Evolutionary conservation across 2,797 vertebrate genomes (phyloP).

Genomic region (Pseudotriccus pelzelni): DNA sequence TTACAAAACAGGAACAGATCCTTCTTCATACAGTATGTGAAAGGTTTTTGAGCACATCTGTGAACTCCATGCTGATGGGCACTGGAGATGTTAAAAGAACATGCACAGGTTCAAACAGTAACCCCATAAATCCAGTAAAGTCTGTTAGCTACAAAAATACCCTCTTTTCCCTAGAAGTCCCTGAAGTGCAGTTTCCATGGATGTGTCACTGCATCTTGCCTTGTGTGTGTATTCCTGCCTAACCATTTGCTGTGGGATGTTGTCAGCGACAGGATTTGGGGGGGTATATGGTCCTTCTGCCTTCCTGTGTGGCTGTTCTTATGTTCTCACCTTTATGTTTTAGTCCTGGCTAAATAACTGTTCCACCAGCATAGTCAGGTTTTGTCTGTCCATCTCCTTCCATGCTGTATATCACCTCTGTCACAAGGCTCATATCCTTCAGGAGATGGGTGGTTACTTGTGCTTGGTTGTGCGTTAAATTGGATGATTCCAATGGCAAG

Average conservation of each 20-base stretch:
- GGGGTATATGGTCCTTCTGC: not conserved
- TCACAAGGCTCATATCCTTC: not conserved
- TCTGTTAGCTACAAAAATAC: not conserved
- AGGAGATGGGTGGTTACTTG: not conserved
- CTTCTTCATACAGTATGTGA: not conserved
- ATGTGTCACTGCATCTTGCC: not conserved
- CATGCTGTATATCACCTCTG: not conserved
- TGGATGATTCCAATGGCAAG: not conserved
- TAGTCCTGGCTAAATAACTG: not conserved
- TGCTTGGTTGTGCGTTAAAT: constrained; percentile 12
- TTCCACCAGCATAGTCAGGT: not conserved
- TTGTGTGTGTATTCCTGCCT: not conserved
- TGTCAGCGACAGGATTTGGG: not conserved
- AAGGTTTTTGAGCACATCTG: not conserved
- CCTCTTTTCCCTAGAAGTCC: not conserved
- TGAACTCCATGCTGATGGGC: not conserved
- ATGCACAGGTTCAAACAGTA: not conserved
- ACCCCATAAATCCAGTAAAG: not conserved
- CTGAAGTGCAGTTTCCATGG: not conserved
- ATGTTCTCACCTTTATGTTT: not conserved
- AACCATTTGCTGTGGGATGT: not conserved
- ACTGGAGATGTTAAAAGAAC: not conserved
- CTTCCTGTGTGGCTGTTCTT: not conserved
- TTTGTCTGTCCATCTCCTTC: not conserved
- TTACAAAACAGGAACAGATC: not conserved